phyloP scores from a whole-genome alignment of 2,797 vertebrate species.

The Denticeps clupeoides region DNA sequence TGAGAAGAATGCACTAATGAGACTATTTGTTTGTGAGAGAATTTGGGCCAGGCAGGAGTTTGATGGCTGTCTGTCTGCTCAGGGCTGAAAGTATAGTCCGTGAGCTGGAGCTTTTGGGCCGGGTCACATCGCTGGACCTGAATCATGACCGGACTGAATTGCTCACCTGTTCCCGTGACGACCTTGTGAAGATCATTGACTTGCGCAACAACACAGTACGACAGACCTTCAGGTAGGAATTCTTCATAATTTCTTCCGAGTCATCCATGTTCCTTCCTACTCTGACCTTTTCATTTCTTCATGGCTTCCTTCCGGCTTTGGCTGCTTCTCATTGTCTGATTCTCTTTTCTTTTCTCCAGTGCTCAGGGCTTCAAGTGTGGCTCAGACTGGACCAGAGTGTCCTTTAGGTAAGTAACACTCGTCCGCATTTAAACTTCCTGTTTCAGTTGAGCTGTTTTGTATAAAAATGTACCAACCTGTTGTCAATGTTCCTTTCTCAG shows the following conservation, averaged over 20 bases:
- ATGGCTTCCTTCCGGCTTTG: no score
- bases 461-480: background rate
- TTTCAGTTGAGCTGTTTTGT: background rate
- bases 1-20: slow-evolving; percentile 32
- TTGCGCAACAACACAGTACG: slow-evolving; percentile 66
- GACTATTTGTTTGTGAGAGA: background rate
- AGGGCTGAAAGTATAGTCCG: slow-evolving; percentile 82
- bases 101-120: slow-evolving; percentile 82
- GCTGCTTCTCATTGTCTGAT: background rate
- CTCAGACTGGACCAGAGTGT: slow-evolving; percentile 90
- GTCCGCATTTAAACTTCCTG: background rate
- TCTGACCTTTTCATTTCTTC: no score
- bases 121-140: slow-evolving; percentile 87
- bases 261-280: no score
- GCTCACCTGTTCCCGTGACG: slow-evolving; percentile 86
- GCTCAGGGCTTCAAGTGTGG: slow-evolving; percentile 92
- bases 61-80: background rate
- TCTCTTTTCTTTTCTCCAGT: slow-evolving; percentile 41
- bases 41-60: background rate
- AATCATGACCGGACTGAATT: slow-evolving; percentile 86
- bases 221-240: slow-evolving; percentile 76
- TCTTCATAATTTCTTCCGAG: background rate
- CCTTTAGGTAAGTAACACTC: slow-evolving; percentile 73
- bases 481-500: slow-evolving; percentile 46
- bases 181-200: slow-evolving; percentile 85